Percentiles rank a stretch among this genome's conserved stretches.
Evolutionary conservation across 2,888 invertebrate species (phyloP).

Genomic region (Lepetodrilus schrolli): DNA sequence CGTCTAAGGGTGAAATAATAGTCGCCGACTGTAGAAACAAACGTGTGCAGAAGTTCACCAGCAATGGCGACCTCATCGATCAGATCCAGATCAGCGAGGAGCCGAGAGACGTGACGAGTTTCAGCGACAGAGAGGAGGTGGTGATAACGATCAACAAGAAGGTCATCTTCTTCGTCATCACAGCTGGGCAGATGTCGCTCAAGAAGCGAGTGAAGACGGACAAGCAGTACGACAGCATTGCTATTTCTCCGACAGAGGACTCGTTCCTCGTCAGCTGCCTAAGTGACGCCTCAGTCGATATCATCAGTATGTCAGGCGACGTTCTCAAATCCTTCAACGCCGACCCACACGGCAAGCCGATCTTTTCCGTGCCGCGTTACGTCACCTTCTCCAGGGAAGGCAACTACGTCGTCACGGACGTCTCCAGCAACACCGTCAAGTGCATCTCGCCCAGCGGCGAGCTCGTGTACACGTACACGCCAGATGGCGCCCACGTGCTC

Average conservation of each 20-base stretch:
- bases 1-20: constrained; percentile 61
- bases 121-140: constrained; percentile 57
- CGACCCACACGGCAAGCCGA: constrained; percentile 41
- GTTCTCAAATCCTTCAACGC: constrained; percentile 51
- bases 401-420: constrained; percentile 59
- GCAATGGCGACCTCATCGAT: constrained; percentile 61
- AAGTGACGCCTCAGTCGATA: constrained; percentile 54
- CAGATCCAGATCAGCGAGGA: constrained; percentile 65
- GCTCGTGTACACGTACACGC: constrained; percentile 52
- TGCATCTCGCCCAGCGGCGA: constrained; percentile 53
- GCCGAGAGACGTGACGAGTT: constrained; percentile 62
- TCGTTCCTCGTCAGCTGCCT: constrained; percentile 56
- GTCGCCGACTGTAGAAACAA: constrained; percentile 65
- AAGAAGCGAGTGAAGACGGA: constrained; percentile 57
- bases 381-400: constrained; percentile 55
- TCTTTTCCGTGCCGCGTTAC: constrained; percentile 59
- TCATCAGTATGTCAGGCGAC: constrained; percentile 55
- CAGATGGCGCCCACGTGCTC: constrained; percentile 48
- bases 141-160: constrained; percentile 62
- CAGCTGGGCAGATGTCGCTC: constrained; percentile 49
- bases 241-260: constrained; percentile 45
- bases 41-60: constrained; percentile 64
- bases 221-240: constrained; percentile 63
- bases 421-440: constrained; percentile 47
- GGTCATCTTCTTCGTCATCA: constrained; percentile 56